Evolutionary conservation across 2,888 invertebrate genomes (phyloP).

Genomic region (Drosophila maculinotata): DNA sequence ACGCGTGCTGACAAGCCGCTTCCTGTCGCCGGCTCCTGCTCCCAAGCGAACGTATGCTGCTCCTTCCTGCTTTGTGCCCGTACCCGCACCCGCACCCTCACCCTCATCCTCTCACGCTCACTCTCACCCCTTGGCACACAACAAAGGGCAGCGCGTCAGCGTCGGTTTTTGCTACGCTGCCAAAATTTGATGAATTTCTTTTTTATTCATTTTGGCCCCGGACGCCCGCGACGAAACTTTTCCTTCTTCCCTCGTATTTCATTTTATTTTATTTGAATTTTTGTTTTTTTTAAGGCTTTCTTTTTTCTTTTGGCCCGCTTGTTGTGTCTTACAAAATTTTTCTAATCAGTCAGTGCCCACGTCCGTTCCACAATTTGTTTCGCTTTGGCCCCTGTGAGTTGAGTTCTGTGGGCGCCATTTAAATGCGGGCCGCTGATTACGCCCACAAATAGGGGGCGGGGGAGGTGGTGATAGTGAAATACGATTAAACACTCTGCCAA

Average conservation of each 20-base stretch:
- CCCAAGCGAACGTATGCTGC: neutral
- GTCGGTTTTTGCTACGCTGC: constrained; percentile 64
- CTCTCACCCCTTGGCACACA: constrained; percentile 23
- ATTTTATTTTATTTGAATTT: constrained; percentile 34
- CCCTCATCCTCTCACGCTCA: neutral
- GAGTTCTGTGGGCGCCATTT: constrained; percentile 34
- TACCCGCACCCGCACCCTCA: neutral
- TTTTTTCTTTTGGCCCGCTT: constrained; percentile 51
- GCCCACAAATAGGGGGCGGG: constrained; percentile 11
- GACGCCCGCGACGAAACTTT: constrained; percentile 23
- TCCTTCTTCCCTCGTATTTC: constrained; percentile 24
- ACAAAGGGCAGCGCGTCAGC: constrained; percentile 47
- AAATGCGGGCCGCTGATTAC: constrained; percentile 71
- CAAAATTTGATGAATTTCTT: constrained; percentile 80
- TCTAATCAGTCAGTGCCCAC: constrained; percentile 73
- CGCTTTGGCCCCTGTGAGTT: constrained; percentile 5
- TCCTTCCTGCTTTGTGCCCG: neutral
- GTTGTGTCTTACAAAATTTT: constrained; percentile 72
- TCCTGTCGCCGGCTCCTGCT: constrained; percentile 38
- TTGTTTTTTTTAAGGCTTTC: constrained; percentile 30
- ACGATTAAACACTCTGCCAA: constrained; percentile 14
- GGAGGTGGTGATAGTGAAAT: neutral
- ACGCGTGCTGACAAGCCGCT: constrained; percentile 72
- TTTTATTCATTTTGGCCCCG: constrained; percentile 69
- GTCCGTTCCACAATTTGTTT: constrained; percentile 51